phyloP scores from a whole-genome alignment of 2,888 invertebrate genomes.

The Oscheius sp. region DNA sequence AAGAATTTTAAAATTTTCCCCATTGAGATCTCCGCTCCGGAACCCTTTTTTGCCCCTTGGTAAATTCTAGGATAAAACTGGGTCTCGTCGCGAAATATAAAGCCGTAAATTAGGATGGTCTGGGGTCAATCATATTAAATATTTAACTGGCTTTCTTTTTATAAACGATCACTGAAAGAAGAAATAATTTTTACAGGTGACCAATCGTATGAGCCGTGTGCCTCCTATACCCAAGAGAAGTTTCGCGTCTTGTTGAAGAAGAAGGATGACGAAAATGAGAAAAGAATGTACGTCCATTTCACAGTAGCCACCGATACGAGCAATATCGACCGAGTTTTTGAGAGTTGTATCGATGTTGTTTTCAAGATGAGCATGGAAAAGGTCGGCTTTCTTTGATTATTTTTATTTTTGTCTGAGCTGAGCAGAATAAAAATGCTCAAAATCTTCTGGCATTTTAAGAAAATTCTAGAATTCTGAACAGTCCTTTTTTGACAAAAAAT shows the following conservation, averaged over 20 bases:
- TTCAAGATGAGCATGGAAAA: conserved; percentile 61
- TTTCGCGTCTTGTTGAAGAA: conserved; percentile 64
- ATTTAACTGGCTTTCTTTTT: too few relatives aligned
- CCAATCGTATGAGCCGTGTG: conserved; percentile 63
- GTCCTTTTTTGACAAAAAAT: too few relatives aligned
- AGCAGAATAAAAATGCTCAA: neutral
- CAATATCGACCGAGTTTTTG: conserved; percentile 68
- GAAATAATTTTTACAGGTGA: conserved; percentile 55
- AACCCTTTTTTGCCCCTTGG: too few relatives aligned
- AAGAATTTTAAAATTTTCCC: too few relatives aligned
- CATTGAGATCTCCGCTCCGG: too few relatives aligned
- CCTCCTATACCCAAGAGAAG: conserved; percentile 69
- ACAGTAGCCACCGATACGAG: conserved; percentile 71
- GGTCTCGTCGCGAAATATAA: too few relatives aligned
- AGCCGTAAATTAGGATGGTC: too few relatives aligned
- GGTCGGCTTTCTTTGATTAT: conserved; percentile 61
- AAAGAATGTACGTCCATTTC: conserved; percentile 70
- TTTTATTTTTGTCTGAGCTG: conserved; percentile 29
- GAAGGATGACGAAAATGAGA: conserved; percentile 52
- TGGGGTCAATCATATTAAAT: too few relatives aligned
- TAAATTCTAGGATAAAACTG: too few relatives aligned
- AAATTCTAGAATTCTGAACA: neutral
- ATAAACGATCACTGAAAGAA: too few relatives aligned
- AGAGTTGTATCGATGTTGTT: conserved; percentile 61
- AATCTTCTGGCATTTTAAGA: neutral